These are phyloP conservation scores for Chaenogobius annularis DNA, from an alignment of 2,113 vertebrate genomes.

Conservation along the genomic window DNA sequence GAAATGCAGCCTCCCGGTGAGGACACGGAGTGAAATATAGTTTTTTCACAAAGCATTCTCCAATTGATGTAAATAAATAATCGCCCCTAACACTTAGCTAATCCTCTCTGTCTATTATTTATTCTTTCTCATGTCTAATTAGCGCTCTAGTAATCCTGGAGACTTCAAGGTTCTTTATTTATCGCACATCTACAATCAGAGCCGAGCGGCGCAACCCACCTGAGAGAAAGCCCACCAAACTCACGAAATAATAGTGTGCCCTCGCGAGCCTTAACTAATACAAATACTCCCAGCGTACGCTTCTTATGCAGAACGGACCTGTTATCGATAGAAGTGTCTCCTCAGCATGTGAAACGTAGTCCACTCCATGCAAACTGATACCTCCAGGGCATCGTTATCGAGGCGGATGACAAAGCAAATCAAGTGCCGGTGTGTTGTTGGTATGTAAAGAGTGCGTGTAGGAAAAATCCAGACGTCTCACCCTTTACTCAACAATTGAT, in stretches of 20 bases:
- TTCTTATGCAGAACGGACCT: conserved; percentile 23
- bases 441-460: background rate
- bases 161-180: background rate
- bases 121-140: background rate
- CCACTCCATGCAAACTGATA: background rate
- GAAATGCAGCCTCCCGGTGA: background rate
- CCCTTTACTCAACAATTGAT: background rate
- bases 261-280: conserved; percentile 33
- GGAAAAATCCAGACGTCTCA: background rate
- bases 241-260: background rate
- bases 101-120: background rate
- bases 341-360: conserved; percentile 15
- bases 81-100: background rate
- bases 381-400: too few species aligned
- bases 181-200: background rate
- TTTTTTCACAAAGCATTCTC: background rate
- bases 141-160: background rate
- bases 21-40: background rate
- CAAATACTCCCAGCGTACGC: conserved; percentile 17
- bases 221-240: background rate
- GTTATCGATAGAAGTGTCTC: conserved; percentile 16
- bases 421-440: background rate
- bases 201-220: too few species aligned
- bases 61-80: background rate
- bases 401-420: background rate